These are phyloP conservation scores for Actinia tenebrosa DNA, from an alignment of 64 coral and sea anemone species.

Conservation along the genomic window DNA sequence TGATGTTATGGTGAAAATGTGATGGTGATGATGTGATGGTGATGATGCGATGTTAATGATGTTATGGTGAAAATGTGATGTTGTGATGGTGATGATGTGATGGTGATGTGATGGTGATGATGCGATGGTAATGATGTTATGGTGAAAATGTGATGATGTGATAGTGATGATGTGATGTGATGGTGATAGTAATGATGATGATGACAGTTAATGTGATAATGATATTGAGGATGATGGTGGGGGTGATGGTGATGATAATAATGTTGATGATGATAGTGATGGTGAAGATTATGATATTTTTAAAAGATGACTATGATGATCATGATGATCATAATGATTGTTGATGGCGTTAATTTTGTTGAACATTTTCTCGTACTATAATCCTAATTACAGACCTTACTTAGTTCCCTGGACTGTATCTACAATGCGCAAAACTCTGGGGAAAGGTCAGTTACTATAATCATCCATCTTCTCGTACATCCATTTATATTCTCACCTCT, in stretches of 20 bases:
- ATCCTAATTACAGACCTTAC: constrained; percentile 46
- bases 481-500: not conserved
- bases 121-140: too few species aligned
- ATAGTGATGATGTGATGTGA: not conserved
- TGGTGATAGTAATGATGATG: not conserved
- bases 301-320: not conserved
- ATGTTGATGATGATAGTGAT: not conserved
- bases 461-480: not conserved
- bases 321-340: not conserved
- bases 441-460: constrained; percentile 52
- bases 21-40: not conserved
- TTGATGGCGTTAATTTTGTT: not conserved
- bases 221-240: not conserved
- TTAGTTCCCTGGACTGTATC: constrained; percentile 95
- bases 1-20: not conserved
- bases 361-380: not conserved
- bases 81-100: not conserved
- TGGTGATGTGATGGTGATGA: too few species aligned
- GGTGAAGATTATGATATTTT: not conserved
- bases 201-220: not conserved
- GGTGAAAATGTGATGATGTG: not conserved
- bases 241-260: not conserved
- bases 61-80: not conserved
- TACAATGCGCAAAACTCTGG: constrained; percentile 85
- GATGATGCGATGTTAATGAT: too few species aligned